These are phyloP conservation scores for Siniperca chuatsi DNA, from an alignment of 2,113 vertebrate species.

Conservation along the genomic window DNA sequence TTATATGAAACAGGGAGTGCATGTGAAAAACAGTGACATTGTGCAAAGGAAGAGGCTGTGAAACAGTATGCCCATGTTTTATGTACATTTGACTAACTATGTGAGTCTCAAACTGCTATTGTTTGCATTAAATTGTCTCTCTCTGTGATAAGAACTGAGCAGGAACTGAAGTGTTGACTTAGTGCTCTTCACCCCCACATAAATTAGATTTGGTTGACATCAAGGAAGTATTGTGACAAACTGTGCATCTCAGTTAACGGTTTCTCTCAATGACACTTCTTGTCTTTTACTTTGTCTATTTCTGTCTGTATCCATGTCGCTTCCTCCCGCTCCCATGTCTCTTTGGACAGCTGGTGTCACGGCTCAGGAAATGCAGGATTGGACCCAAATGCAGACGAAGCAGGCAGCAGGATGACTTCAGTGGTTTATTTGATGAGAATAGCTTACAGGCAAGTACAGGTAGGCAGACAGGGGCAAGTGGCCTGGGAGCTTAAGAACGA, in stretches of 20 bases:
- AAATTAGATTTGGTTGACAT: not conserved
- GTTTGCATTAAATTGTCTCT: constrained; percentile 1
- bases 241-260: constrained; percentile 6
- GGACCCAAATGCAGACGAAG: no score
- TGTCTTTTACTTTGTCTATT: constrained; percentile 20
- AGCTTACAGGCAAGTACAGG: no score
- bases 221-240: not conserved
- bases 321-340: constrained; percentile 38
- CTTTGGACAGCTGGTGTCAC: constrained; percentile 65
- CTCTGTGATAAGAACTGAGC: constrained; percentile 9
- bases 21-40: not conserved
- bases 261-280: constrained; percentile 28
- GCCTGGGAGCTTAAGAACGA: no score
- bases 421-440: no score
- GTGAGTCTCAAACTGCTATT: not conserved
- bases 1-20: not conserved
- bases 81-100: not conserved
- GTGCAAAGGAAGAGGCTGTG: not conserved
- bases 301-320: constrained; percentile 26
- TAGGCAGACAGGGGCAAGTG: no score
- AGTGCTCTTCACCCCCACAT: not conserved
- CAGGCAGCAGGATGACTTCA: no score
- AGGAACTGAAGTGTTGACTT: constrained; percentile 4
- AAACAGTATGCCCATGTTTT: not conserved
- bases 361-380: no score